Base-by-base conservation (phyloP, 2,113 vertebrate species). In the Mormyrus lacerda region DNA sequence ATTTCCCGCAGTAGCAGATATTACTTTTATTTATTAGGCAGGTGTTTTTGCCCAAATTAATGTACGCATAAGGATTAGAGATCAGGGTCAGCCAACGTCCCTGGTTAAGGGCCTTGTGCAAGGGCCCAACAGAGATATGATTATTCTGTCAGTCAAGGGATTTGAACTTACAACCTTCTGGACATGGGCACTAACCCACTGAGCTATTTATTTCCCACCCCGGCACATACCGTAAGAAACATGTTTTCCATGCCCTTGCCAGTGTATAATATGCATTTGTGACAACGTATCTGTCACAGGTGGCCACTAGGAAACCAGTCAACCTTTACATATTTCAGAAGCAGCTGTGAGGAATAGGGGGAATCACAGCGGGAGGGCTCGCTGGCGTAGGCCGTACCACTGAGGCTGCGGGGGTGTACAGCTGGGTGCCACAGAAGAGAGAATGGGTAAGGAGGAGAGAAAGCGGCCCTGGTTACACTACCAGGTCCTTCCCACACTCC, bases 271-370 rank as follows among this genome's bases (percentile, higher is more conserved):
- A 69, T 69, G 61, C 61, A 69, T 69, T 31, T 31, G 27, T 69
- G 61, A 69, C 61, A 69, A 69, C 10, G 61, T 31, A 42, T 79
- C 73, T 79, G 73, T 79, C 15, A 42, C 73, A 79, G 73, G 87
- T 82, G 90, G 91, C 47, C 47, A 50, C 47, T 31, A 85, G 83
- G 83, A 47, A 85, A 85, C 21, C 47, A 27, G 44, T 31, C 73
- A 39, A 39, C 73, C 13, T 79, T 42, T 79, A 79, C 73, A 42
- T 42, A 79, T 7, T 79, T 42, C 39, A 42, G 73, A 42, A 79
- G 42, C 73, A 39, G 73, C 35, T 24, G 44, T 19, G 21, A 50
- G 47, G 15, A 48, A n/a, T 85, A 27, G 24, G 45, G 19, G 44
- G 10, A 50, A 11, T 48, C 10, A 47, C 24, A 48, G 47, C 15